These are phyloP conservation scores for Struthio camelus DNA, from an alignment of 2,113 vertebrate genomes.

Conservation along the genomic window DNA sequence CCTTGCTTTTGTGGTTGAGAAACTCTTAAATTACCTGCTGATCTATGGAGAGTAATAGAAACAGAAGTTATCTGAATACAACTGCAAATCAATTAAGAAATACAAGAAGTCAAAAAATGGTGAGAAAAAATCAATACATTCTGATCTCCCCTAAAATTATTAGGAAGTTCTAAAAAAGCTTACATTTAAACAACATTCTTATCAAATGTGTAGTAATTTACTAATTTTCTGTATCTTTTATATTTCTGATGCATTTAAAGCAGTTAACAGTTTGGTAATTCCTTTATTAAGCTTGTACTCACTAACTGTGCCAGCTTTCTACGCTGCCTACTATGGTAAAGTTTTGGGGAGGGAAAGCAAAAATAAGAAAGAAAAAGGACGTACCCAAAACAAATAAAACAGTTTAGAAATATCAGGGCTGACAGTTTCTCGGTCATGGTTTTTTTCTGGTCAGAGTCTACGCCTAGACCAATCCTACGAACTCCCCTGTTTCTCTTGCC, in stretches of 20 bases:
- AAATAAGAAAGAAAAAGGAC: not conserved
- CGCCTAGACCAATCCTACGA: slow-evolving; percentile 32
- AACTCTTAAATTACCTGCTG: slow-evolving; percentile 19
- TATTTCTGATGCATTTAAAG: not conserved
- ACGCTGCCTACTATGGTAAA: not conserved
- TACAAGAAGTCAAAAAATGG: not conserved
- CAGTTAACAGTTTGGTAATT: not conserved
- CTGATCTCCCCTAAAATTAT: not conserved
- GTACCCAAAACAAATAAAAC: not conserved
- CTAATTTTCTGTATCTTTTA: not conserved
- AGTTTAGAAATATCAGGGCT: not conserved
- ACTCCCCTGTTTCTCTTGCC: slow-evolving; percentile 54
- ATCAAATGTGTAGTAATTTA: not conserved
- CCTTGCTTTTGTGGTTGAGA: not conserved
- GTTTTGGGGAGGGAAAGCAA: not conserved
- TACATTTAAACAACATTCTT: not conserved
- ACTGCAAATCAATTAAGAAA: not conserved
- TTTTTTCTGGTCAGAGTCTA: slow-evolving; percentile 14
- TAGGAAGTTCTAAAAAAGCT: not conserved
- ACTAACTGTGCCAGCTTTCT: not conserved
- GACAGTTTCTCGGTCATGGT: slow-evolving; percentile 46
- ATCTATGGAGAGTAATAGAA: not conserved
- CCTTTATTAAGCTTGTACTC: not conserved
- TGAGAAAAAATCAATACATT: not conserved
- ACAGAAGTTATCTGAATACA: not conserved